Evolutionary conservation across 1,140 invertebrate species (phyloP), one percentile per base, ranked within the genome.

Genomic region (Pseudomyrmex sp.): DNA sequence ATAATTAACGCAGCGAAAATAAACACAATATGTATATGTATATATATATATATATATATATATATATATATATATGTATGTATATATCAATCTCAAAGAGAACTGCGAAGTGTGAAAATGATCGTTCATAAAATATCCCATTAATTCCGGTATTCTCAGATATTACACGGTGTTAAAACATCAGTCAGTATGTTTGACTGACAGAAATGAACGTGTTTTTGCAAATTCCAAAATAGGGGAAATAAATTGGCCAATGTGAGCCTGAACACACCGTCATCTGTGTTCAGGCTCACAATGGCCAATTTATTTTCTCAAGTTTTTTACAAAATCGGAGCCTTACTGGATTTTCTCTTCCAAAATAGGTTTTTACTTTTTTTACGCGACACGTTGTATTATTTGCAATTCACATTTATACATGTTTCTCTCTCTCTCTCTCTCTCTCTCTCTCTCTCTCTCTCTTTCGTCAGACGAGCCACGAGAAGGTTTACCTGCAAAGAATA

Each of bases 401-500:
- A 35, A 56, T 54, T 54, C 44, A 26, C 26, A 2, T 18, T 18
- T 26, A 26, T 3, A 26, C 26, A 23, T 23, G 52, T 1, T 13
- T 48, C n/a, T n/a, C n/a, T n/a, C n/a, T n/a, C n/a, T 70, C 48
- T 18, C 75, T 26, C 18, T 68, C n/a, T 62, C 23, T 54, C 26
- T 35, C 26, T 35, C 35, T 35, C 35, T 35, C 35, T 35, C 35
- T 35, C 35, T 35, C 35, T 7, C 0, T 35, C 35, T 35, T 35
- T 26, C 7, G 5, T 9, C 44, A 18, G 2, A n/a, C 35, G 20
- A 52, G n/a, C 20, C 35, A 2, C 46, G 35, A 48, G 52, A 18
- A 59, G 23, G 1, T 79, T 87, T 88, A 89, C 87, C 87, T 89
- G 87, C 87, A 89, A 70, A 79, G 85, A 20, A 85, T 9, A 0